Conservation (phyloP, 2,797 vertebrate genomes). For the Emydoidea blandingii region DNA sequence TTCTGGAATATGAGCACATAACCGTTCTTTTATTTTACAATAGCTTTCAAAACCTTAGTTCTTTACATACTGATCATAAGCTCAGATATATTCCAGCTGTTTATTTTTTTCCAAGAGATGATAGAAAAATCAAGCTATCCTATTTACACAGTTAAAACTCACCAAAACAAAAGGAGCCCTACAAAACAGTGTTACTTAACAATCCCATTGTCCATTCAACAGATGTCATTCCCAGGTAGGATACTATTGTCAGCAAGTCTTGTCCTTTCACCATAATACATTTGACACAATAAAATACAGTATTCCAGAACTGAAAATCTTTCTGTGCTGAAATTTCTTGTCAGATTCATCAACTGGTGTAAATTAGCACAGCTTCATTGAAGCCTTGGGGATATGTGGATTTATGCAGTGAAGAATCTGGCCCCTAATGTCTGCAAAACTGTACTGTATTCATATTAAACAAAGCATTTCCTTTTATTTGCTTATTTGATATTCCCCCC, state of each 20-base stretch:
- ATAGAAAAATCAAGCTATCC: not conserved
- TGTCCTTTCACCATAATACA: constrained; percentile 6
- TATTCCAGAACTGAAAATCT: not conserved
- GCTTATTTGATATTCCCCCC: not conserved
- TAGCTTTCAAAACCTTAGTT: not conserved
- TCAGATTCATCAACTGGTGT: not conserved
- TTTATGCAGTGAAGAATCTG: not conserved
- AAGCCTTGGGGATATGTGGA: not conserved
- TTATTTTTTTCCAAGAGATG: constrained; percentile 1
- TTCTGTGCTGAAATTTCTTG: constrained; percentile 6
- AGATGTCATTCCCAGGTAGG: not conserved
- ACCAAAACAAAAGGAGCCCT: not conserved
- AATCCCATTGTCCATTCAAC: not conserved
- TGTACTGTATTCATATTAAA: not conserved
- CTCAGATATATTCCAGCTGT: not conserved
- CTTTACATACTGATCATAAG: not conserved
- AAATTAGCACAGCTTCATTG: not conserved
- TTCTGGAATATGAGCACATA: constrained; percentile 22
- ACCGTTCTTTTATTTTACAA: not conserved
- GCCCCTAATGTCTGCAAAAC: not conserved
- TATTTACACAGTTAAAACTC: not conserved
- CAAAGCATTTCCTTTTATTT: not conserved
- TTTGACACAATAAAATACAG: constrained; percentile 12
- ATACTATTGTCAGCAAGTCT: not conserved
- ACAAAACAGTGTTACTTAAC: not conserved